Base-by-base conservation (phyloP, 1,140 invertebrate genomes). In the Arion vulgaris region DNA sequence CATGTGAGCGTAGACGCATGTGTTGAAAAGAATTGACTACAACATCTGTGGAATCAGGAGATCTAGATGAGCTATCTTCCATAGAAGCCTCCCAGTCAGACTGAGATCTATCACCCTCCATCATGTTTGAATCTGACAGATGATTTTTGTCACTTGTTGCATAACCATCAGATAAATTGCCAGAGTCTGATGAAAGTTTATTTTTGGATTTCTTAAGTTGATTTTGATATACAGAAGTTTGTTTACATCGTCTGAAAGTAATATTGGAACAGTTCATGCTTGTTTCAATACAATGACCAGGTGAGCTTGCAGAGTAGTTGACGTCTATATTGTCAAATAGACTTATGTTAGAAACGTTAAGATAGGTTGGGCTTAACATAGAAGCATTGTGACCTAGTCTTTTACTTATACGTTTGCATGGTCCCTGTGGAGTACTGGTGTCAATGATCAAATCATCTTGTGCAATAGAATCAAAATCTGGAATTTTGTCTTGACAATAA, bases 371-470 rank as follows among this genome's bases (percentile, higher is more conserved):
- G 23, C 51, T 57, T 15, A 57, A 57, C 7, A 57, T 17, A 19
- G 51, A 57, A 23, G 23, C 51, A 19, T 26, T 57, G 26, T 23
- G 51, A 15, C 51, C 51, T 4, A 57, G 51, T 57, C 17, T 57
- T 57, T 57, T 19, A 23, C 9, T 26, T 7, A 23, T 11, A 57
- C 23, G 23, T 23, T 57, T 57, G 9, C 23, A 9, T 57, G 17
- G 17, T 23, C 2, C 26, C 19, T 19, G 15, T 57, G 51, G 51
- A 2, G 51, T 57, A 26, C 51, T 57, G 51, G 17, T 57, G 19
- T 73, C 71, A 9, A 73, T 73, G 34, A 73, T 45, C 23, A 73
- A 26, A 19, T 73, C 71, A 73, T 73, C 71, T 45, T 73, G 34
- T 38, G n/a, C 71, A 34, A 73, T 73, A 26, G 2, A 4, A 41